Evolutionary conservation across 2,797 vertebrate genomes (phyloP), one percentile per base, ranked within the genome.

Genomic region (Platalea minor): DNA sequence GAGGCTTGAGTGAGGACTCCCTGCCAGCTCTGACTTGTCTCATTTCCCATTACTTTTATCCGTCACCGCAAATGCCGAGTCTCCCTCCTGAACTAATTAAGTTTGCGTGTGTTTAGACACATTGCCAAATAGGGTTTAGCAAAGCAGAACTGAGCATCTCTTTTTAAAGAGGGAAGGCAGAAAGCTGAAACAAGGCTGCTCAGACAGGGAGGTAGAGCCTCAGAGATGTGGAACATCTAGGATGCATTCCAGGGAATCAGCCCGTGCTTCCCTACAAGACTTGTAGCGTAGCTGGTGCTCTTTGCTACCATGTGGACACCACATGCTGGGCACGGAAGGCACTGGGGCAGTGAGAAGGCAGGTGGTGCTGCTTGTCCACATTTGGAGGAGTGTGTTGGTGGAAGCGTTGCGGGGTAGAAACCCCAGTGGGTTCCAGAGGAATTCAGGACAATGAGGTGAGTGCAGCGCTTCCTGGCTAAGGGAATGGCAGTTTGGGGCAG

Each of bases 91-190:
- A 98, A 97, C 97, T 98, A 98, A 98, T 98, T 98, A 98, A 98
- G 98, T 98, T 98, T 98, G 98, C 91, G 57, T 98, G 98, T 98
- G 97, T 98, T 98, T 98, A 98, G 98, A 98, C 98, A 98, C 96
- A 97, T 98, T 98, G 98, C 98, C 98, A 98, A 98, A 98, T 98
- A 98, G 97, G 97, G 97, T 97, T 98, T 98, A 98, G 98, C 98
- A 98, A 98, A 98, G 98, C 97, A 97, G 98, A 98, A 98, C 98
- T 93, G 98, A 98, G 97, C 97, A 96, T 98, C 98, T 98, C 97
- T 98, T 97, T 98, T 95, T 96, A 96, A 97, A 97, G 93, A 94
- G 94, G 79, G 84, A 94, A 97, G 84, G 94, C 83, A 26, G 65
- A 81, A 85, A 79, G 85, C 95, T 90, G 96, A 95, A 95, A 69